A percentile compares a stretch with the other conserved stretches of the same genome.
phyloP scores from a whole-genome alignment of 2,888 invertebrate species.

The Tetanocera ferruginea region DNA sequence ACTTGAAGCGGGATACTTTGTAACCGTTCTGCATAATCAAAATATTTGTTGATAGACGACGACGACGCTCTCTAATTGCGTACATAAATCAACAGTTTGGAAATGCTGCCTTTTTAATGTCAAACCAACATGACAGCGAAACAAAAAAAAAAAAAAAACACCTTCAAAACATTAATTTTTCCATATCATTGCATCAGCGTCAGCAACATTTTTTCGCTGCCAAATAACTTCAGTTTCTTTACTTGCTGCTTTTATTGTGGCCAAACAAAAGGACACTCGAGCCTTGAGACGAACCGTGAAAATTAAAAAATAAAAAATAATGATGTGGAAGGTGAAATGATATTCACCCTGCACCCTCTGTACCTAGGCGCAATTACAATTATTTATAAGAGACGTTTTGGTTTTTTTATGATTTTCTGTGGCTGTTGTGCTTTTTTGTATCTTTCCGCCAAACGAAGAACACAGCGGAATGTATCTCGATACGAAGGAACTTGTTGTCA shows the following conservation, averaged over 20 bases:
- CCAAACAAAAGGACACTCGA: constrained; percentile 27
- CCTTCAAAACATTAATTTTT: constrained; percentile 22
- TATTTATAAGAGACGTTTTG: constrained; percentile 18
- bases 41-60: neutral
- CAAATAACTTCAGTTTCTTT: no score
- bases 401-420: constrained; percentile 18
- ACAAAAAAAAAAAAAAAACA: no score
- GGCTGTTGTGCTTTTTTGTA: neutral
- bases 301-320: constrained; percentile 20
- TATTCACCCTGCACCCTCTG: constrained; percentile 1
- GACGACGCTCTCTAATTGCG: constrained; percentile 23
- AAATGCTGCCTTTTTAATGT: neutral
- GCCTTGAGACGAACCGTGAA: constrained; percentile 13
- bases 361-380: constrained; percentile 23
- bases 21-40: constrained; percentile 2
- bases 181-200: constrained; percentile 34
- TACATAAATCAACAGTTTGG: constrained; percentile 8
- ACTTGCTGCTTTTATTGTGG: constrained; percentile 3
- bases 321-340: neutral
- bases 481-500: constrained; percentile 20
- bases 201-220: neutral
- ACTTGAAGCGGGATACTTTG: neutral
- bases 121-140: no score
- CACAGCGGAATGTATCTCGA: neutral
- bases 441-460: neutral